A percentile compares a stretch with the other conserved stretches of the same genome.
Evolutionary conservation across 2,888 invertebrate genomes (phyloP).

Genomic region (Eilema sororculum): DNA sequence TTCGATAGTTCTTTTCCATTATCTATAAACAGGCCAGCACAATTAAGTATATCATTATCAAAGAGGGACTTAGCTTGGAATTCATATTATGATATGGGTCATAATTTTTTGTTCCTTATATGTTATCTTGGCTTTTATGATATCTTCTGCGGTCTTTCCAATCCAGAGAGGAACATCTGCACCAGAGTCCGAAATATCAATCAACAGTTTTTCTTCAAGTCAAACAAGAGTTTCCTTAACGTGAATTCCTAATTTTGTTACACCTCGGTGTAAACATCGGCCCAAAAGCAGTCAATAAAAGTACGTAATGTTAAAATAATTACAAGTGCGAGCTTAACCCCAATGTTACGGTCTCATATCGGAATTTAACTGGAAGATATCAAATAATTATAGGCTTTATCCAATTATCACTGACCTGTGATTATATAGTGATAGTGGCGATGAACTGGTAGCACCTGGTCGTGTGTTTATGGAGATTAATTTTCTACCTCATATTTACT

Average conservation of each 20-base stretch:
- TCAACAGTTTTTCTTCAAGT: too few relatives aligned
- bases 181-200: too few relatives aligned
- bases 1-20: too few relatives aligned
- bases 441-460: slow-evolving; percentile 18
- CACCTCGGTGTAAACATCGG: slow-evolving; percentile 28
- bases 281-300: slow-evolving; percentile 26
- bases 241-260: background rate
- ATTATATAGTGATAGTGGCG: slow-evolving; percentile 21
- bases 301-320: slow-evolving; percentile 59
- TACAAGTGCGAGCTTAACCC: slow-evolving; percentile 44
- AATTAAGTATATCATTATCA: too few relatives aligned
- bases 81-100: too few relatives aligned
- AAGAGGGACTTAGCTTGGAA: too few relatives aligned
- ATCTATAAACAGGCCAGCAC: too few relatives aligned
- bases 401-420: slow-evolving; percentile 28
- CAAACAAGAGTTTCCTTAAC: too few relatives aligned
- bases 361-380: slow-evolving; percentile 49
- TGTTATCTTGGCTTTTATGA: too few relatives aligned
- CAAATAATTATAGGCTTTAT: slow-evolving; percentile 37
- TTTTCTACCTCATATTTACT: slow-evolving; percentile 14
- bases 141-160: too few relatives aligned
- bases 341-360: slow-evolving; percentile 41
- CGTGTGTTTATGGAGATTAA: slow-evolving; percentile 19
- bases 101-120: too few relatives aligned
- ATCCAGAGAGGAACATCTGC: too few relatives aligned